Base-by-base conservation (phyloP, 2,797 vertebrate species). In the Arremon brunneinucha region DNA sequence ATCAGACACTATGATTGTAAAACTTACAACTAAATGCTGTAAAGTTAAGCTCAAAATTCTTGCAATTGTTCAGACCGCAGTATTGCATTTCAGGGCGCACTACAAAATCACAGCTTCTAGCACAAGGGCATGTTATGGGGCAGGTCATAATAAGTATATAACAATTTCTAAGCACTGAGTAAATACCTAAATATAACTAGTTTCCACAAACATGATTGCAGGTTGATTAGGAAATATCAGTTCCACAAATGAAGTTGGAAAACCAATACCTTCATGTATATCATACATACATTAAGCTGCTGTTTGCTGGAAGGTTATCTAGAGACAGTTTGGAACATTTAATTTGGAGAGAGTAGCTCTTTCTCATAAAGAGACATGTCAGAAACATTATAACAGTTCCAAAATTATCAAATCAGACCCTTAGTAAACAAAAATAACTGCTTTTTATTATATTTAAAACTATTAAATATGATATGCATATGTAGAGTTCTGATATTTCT, bases 311-410 rank as follows among this genome's bases (percentile, higher is more conserved):
- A 41, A 83, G 19, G 27, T 67, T 70, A 52, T 55, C 35, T 49
- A 32, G 26, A 53, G 22, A 34, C 5, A 70, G 3, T 28, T 34
- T 68, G 24, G 52, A 83, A 49, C 1, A n/a, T 53, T 75, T 71
- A 9, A 22, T 67, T 76, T 50, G 27, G 7, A 2, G 7, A 2
- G 2, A 26, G 19, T 6, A 39, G 59, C 17, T 71, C 8, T 0
- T 63, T 67, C 21, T 50, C 17, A 39, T 8, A 47, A 18, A 27
- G 21, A 27, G 2, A 6, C 23, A 52, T 22, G 12, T 79, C 63
- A 52, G 76, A 59, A 83, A 56, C 4, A 34, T 2, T 22, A 4
- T 3, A 55, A 52, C 8, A 30, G 55, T 60, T 60, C 20, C 41
- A 80, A 72, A 91, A 43, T 27, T 64, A 59, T 32, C 7, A 67